Evolutionary conservation across 2,888 invertebrate species (phyloP), one percentile per base, ranked within the genome.

Genomic region (Volucella bombylans): DNA sequence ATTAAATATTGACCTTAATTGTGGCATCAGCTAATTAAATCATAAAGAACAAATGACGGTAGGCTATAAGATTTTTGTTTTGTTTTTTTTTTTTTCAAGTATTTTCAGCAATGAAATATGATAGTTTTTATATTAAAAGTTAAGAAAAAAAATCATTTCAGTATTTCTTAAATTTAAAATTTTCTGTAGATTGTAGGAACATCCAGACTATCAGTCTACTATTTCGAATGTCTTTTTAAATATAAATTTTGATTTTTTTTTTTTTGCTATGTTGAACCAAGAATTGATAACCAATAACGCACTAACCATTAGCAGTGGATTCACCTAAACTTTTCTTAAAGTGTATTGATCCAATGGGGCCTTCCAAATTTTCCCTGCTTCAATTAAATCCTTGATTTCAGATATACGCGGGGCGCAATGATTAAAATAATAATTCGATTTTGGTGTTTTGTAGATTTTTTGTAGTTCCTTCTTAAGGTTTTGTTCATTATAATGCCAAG

Each of bases 311-410:
- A 18, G 18, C 2, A 14, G 12, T n/a, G 23, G 11, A 39, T 15
- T 14, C 11, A n/a, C 62, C 67, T 59, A 81, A 43, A 72, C 6
- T 47, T 52, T 18, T 9, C 87, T 86, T 10, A 83, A 67, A n/a
- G 89, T 89, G 77, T 90, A 89, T 54, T 88, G 88, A 88, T 91
- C 91, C 49, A 90, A 88, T 1, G 89, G 89, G 8, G 87, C 88
- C 14, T 88, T 64, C 1, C 87, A 88, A 74, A 88, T 78, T 61
- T 87, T 87, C 15, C 87, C 88, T 41, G 82, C 76, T 47, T 88
- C 89, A 0, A 87, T 86, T 9, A 86, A 82, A 0, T 88, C 43
- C 1, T 50, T 11, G 62, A 77, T 61, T 64, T 18, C 43, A 0
- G 15, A 9, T 52, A 88, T 23, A 4, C 87, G 89, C 6, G 89